These are phyloP conservation scores for Eristalis intricaria DNA, from an alignment of 2,888 invertebrate species.

Conservation along the genomic window DNA sequence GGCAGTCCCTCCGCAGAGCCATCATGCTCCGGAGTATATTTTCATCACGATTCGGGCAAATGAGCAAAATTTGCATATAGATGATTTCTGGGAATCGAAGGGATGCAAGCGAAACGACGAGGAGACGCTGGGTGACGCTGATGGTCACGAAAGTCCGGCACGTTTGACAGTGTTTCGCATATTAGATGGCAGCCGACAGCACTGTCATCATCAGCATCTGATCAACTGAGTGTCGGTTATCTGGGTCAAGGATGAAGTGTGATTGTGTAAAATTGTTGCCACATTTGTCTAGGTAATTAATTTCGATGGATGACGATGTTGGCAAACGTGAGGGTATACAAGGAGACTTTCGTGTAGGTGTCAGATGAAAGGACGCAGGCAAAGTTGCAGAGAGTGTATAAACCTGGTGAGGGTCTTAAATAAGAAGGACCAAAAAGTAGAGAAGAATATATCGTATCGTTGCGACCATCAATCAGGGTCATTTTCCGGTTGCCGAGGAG, in stretches of 20 bases:
- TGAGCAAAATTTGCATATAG: slow-evolving; percentile 51
- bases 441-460: too few species aligned
- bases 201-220: background rate
- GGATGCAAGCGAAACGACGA: background rate
- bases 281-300: background rate
- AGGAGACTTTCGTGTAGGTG: too few species aligned
- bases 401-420: too few species aligned
- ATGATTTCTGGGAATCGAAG: slow-evolving; percentile 19
- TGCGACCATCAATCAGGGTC: too few species aligned
- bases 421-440: too few species aligned
- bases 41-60: slow-evolving; percentile 39
- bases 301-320: background rate
- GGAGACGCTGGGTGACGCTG: background rate
- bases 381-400: too few species aligned
- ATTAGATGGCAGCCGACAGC: background rate
- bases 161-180: background rate
- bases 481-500: too few species aligned
- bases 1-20: background rate
- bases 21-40: slow-evolving; percentile 7
- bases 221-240: background rate
- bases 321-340: too few species aligned
- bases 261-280: background rate
- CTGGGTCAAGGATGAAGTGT: slow-evolving; percentile 19
- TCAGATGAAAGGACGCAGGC: too few species aligned
- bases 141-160: slow-evolving; percentile 27